Evolutionary conservation across 2,113 vertebrate genomes (phyloP).

Genomic region (Thinocorus orbignyianus): DNA sequence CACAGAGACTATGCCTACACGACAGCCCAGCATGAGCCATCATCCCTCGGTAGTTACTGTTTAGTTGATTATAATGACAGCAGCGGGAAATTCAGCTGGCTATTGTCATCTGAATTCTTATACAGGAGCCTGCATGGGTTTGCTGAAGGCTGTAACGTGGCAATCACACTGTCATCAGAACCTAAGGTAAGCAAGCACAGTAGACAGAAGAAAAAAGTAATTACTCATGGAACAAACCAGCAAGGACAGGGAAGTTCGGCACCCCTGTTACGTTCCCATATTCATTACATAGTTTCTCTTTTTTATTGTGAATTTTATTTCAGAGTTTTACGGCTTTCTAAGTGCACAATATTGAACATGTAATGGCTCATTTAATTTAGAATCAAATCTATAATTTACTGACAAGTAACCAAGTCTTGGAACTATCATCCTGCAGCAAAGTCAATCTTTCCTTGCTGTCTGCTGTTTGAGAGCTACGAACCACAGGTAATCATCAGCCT

Average conservation of each 20-base stretch:
- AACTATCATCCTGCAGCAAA: neutral
- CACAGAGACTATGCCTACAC: neutral
- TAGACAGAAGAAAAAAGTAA: neutral
- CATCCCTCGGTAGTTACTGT: neutral
- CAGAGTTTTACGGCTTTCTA: slow-evolving; percentile 4
- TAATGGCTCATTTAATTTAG: slow-evolving; percentile 16
- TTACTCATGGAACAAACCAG: neutral
- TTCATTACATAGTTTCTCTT: neutral
- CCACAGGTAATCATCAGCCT: neutral
- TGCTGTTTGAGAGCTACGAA: neutral
- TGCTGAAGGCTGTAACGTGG: neutral
- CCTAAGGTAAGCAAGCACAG: neutral
- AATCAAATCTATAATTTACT: neutral
- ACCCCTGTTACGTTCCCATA: neutral
- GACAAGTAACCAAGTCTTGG: neutral
- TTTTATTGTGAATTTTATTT: slow-evolving; percentile 23
- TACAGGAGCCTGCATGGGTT: neutral
- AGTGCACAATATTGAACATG: neutral
- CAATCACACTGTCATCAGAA: neutral
- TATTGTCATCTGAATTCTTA: neutral
- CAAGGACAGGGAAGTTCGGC: neutral
- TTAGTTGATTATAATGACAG: neutral
- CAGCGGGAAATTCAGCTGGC: neutral
- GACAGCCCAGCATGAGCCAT: neutral
- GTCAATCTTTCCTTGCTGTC: neutral